Base-by-base conservation (phyloP, 2,888 invertebrate species). In the Gymnoscelis rufifasciata region DNA sequence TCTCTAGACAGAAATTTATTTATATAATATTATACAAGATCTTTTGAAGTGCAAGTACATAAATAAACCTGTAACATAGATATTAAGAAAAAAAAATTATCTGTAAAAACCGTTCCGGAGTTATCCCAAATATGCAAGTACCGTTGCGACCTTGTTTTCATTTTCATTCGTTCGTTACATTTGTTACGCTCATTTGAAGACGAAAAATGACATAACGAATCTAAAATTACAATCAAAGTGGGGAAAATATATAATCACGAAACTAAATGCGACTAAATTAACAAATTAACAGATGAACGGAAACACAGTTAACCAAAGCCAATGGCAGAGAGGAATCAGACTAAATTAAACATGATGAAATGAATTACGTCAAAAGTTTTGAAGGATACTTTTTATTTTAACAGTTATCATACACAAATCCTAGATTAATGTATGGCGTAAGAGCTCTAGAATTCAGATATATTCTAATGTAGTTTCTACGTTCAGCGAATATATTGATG, bases 101-200 rank as follows among this genome's bases (percentile, higher is more conserved):
- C 8, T 7, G 14, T 15, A 24, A 48, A 35, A 36, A 64, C 23
- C 24, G 70, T 65, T 51, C 65, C 56, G 49, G 51, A 52, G 60
- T 68, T 71, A 78, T 66, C 70, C 80, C 68, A 78, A 82, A 86
- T 83, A 77, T 67, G 64, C 74, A 78, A 56, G 52, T 64, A 66
- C 76, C 81, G 81, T 82, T 73, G 63, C 82, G 84, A 74, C 86
- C 84, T 86, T 83, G 83, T 76, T 83, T 84, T 84, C 83, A 62
- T 72, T 86, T 86, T 86, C 83, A 69, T 83, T 83, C 60, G 55
- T 56, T 62, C 56, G 47, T 54, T 40, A 51, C 52, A 61, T 56
- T 56, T 56, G 68, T 66, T 64, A 66, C 61, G 66, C 59, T 68
- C 60, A 68, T 66, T 71, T 59, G 58, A 62, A 67, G 64, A 62